phyloP scores from a whole-genome alignment of 2,888 invertebrate genomes.

The Nephrotoma guestfalica region DNA sequence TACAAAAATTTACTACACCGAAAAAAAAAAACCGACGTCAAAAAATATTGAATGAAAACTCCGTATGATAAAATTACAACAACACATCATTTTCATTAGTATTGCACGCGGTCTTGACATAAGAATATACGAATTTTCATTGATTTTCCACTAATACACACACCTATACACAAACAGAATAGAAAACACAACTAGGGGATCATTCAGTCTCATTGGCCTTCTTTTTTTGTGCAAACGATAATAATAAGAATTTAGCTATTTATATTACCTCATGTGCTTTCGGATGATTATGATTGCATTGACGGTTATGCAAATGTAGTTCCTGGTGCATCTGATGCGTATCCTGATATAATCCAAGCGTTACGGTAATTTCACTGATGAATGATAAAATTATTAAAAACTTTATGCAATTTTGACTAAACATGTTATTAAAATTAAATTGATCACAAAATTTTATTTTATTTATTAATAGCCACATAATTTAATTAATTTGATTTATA shows the following conservation, averaged over 20 bases:
- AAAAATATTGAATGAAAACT: background rate
- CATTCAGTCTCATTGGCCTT: background rate
- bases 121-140: background rate
- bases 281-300: conserved; percentile 51
- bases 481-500: background rate
- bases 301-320: conserved; percentile 18
- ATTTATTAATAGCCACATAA: background rate
- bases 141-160: background rate
- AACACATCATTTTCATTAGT: background rate
- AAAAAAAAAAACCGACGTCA: background rate
- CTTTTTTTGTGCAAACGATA: background rate
- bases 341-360: background rate
- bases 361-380: background rate
- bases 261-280: conserved; percentile 46
- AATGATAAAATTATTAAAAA: background rate
- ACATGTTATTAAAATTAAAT: background rate
- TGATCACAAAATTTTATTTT: background rate
- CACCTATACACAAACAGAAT: background rate
- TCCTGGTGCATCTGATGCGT: background rate
- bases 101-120: background rate
- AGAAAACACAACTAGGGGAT: background rate
- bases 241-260: too few species aligned
- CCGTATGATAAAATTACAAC: background rate
- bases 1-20: background rate
- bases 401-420: background rate